Base-by-base conservation (phyloP, 2,113 vertebrate species). In the Tyrannus savana region DNA sequence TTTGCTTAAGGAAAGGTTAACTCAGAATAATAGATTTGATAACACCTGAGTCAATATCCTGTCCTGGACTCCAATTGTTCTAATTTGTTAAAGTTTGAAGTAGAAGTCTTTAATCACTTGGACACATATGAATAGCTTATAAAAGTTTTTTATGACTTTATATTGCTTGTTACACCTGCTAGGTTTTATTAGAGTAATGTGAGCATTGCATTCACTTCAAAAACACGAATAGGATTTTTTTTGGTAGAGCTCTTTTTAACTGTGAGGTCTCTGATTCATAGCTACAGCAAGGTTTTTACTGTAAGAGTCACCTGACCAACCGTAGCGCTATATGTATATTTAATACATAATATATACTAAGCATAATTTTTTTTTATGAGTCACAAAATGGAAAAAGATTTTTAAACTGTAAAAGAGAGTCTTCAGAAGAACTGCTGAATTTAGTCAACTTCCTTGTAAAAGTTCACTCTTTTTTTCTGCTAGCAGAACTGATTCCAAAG, bases 1-100 rank as follows among this genome's bases (percentile, higher is more conserved):
- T 89, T 93, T 78, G 62, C 58, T 91, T 83, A 93, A 85, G 15
- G 23, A 87, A 86, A 93, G 67, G 39, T 33, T 89, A 91, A 74
- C 13, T 64, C n/a, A 15, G 41, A 91, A 77, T 75, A 85, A 72
- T 3, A 92, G 60, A 68, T 92, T 79, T 71, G 75, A 25, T 75
- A 95, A 84, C 44, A 90, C 42, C 67, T 37, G 41, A 90, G 64
- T 63, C 72, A 91, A 66, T 79, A 94, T 18, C 35, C 30, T 93
- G n/a, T 33, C 71, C 68, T 31, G 37, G 71, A 75, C 50, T 39
- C n/a, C 50, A 56, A 39, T 12, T 35, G 28, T 41, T 92, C 39
- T 87, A 64, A 92, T 95, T 69, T 89, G 41, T 60, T 83, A 59
- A 1, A 71, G 17, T 80, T 87, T 1, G 3, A 92, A 49, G 28